Conservation (phyloP, 2,888 invertebrate genomes). For the Dryomyza anilis region DNA sequence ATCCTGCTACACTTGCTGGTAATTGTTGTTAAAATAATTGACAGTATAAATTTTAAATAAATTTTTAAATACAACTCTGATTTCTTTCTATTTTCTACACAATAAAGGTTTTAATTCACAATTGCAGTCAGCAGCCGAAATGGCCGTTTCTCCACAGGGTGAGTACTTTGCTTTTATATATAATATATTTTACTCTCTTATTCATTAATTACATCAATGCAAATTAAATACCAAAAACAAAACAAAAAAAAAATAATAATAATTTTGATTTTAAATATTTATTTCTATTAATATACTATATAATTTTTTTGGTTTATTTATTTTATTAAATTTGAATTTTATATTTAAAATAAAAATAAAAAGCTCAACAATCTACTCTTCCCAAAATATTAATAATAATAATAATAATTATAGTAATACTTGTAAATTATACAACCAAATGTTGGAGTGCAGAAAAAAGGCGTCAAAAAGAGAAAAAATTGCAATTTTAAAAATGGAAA, state of each 20-base stretch:
- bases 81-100: no score
- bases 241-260: no score
- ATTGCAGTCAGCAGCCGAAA: slow-evolving; percentile 67
- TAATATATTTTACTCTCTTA: slow-evolving; percentile 14
- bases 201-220: slow-evolving; percentile 23
- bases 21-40: slow-evolving; percentile 40
- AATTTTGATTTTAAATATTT: slow-evolving; percentile 32
- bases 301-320: slow-evolving; percentile 47
- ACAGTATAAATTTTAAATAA: not conserved
- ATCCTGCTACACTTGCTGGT: slow-evolving; percentile 79
- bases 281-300: slow-evolving; percentile 42
- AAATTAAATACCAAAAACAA: no score
- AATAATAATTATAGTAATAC: no score
- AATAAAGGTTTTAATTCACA: slow-evolving; percentile 61
- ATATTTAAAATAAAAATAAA: no score
- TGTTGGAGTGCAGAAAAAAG: no score
- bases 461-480: slow-evolving; percentile 14
- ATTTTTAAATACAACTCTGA: no score
- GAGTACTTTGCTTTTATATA: slow-evolving; percentile 67
- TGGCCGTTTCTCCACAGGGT: slow-evolving; percentile 88
- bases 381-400: no score
- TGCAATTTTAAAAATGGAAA: not conserved
- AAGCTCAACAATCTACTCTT: slow-evolving; percentile 14
- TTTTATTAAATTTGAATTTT: slow-evolving; percentile 43
- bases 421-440: no score